Base-by-base conservation (phyloP, 1,140 invertebrate genomes). In the Drosophila pachea region DNA sequence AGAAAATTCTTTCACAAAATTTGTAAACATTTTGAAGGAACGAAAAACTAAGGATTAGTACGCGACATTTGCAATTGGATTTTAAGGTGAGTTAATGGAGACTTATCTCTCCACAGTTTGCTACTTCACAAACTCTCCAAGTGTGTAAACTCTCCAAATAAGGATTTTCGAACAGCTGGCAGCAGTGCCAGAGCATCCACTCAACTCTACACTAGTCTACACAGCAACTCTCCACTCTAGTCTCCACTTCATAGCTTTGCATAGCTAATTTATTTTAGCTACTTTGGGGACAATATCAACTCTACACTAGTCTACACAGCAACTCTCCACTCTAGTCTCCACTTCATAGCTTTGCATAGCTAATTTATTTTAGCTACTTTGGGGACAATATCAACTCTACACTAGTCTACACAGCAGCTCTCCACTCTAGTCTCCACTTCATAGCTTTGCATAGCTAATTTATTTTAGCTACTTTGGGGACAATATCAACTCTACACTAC, bases 61-160 rank as follows among this genome's bases (percentile, higher is more conserved):
- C 76, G 76, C 70, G 70, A 73, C 40, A 84, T 76, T 82, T 79
- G 76, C 76, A 84, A 83, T 84, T 84, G 79, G 73, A 83, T 70
- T 70, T 66, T 56, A 84, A 84, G 79, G 79, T 83, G 31, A 76
- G 79, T 73, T n/a, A 22, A 22, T 1, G 22, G 22, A 22, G 22
- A 22, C 22, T 22, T 22, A 22, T 22, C 22, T 22, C 22, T 22
- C 22, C 22, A 22, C 22, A 22, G 3, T n/a, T n/a, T n/a, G n/a
- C n/a, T n/a, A n/a, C n/a, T n/a, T 2, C 22, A 3, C 22, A 22
- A 22, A 22, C 22, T 22, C 22, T 22, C 22, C 22, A 22, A 22
- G 22, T 1, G 22, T 22, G 22, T 22, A 22, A 22, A 3, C 22
- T 22, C 22, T 22, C 22, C 22, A 22, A 22, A 22, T 22, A 22